phyloP scores from a whole-genome alignment of 1,140 invertebrate genomes.

The Pogonomyrmex californicus region DNA sequence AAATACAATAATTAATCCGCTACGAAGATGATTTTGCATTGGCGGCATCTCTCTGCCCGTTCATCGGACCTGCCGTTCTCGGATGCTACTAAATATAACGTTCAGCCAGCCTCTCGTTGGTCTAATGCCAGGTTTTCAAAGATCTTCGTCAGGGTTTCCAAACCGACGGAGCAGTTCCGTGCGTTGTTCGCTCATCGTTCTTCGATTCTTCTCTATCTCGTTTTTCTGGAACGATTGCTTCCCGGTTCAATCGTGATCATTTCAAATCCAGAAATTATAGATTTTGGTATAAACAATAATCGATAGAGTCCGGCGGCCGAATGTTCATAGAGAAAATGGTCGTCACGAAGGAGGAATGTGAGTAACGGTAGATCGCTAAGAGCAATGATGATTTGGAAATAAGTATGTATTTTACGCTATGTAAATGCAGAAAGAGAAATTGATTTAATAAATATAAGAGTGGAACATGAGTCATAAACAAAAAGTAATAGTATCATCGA shows the following conservation, averaged over 20 bases:
- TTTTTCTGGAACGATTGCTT: conserved; percentile 4
- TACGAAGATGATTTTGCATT: conserved; percentile 50
- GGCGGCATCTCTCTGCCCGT: conserved; percentile 35
- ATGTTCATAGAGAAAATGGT: conserved; percentile 74
- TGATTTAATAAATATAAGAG: background rate
- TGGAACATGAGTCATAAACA: conserved; percentile 9
- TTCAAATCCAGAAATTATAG: background rate
- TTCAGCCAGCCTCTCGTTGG: conserved; percentile 84
- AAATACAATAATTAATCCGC: conserved; percentile 58
- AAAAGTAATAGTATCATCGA: background rate
- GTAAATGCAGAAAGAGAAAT: background rate
- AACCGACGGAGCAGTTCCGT: conserved; percentile 51
- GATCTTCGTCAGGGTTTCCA: conserved; percentile 58
- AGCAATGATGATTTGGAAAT: conserved; percentile 26
- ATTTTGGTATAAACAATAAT: conserved; percentile 14
- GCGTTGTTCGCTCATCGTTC: conserved; percentile 38
- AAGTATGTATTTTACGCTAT: background rate
- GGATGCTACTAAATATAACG: conserved; percentile 85
- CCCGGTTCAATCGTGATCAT: background rate
- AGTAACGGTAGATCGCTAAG: conserved; percentile 70
- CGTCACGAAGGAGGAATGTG: conserved; percentile 82
- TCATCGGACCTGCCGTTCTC: conserved; percentile 64
- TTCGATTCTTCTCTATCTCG: conserved; percentile 10
- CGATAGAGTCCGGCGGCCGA: background rate
- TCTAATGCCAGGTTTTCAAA: conserved; percentile 81